Percentiles rank a stretch among this genome's conserved stretches.
These are phyloP conservation scores for Pagetopsis macropterus DNA, from an alignment of 2,797 vertebrate genomes.

Conservation along the genomic window DNA sequence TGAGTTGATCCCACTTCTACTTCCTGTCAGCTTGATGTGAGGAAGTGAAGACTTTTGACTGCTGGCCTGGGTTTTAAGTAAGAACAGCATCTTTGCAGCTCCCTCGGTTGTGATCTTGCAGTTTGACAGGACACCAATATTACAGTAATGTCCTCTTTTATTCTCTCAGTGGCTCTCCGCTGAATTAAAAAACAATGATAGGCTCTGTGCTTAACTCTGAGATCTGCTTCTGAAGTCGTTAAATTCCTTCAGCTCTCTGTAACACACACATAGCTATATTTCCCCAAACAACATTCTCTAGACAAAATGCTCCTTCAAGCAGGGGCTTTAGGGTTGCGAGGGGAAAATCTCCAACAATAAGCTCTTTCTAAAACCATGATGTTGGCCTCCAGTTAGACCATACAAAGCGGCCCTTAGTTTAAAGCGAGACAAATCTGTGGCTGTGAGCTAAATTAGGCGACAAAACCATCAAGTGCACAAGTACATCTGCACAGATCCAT, in stretches of 20 bases:
- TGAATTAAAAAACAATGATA: constrained; percentile 73
- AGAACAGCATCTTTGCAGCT: constrained; percentile 1
- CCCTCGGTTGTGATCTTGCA: neutral
- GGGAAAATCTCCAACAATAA: constrained; percentile 72
- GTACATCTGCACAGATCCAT: neutral
- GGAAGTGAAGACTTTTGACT: constrained; percentile 8
- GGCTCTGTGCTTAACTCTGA: constrained; percentile 71
- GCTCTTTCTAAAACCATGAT: constrained; percentile 69
- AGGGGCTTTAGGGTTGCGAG: constrained; percentile 51
- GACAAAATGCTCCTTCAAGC: constrained; percentile 68
- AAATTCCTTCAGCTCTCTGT: constrained; percentile 44
- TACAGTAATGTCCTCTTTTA: constrained; percentile 31
- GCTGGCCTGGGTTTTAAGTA: neutral
- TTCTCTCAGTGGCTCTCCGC: constrained; percentile 37
- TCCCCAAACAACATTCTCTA: constrained; percentile 48
- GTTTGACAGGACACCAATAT: constrained; percentile 31
- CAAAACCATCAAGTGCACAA: constrained; percentile 13
- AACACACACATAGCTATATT: constrained; percentile 48
- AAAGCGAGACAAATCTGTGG: constrained; percentile 51
- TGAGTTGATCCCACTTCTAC: constrained; percentile 24
- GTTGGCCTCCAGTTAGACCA: constrained; percentile 35
- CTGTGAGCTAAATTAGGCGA: constrained; percentile 42
- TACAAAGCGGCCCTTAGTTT: constrained; percentile 60
- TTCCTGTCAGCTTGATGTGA: constrained; percentile 3
- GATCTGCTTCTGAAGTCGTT: constrained; percentile 38